phyloP scores from a whole-genome alignment of 1,140 invertebrate genomes.

The Cyphomyrmex costatus region DNA sequence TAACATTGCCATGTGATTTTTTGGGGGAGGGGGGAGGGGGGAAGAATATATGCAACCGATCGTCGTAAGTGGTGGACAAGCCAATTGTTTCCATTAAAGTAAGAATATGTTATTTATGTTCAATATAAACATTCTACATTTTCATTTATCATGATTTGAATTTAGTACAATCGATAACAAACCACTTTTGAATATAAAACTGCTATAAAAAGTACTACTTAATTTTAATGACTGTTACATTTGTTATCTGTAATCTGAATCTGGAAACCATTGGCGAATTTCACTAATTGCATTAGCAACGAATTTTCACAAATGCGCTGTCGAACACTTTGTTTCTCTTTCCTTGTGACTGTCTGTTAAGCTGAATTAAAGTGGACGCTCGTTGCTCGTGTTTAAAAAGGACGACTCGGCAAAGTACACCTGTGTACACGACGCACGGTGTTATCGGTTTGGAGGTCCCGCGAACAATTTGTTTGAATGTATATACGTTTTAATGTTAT shows the following conservation, averaged over 20 bases:
- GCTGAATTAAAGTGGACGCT: constrained; percentile 60
- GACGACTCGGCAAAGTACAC: constrained; percentile 67
- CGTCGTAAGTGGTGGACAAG: constrained; percentile 34
- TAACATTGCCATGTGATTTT: constrained; percentile 81
- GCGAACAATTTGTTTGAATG: background rate
- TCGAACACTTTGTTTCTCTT: constrained; percentile 55
- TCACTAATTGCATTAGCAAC: constrained; percentile 52
- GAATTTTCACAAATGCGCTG: constrained; percentile 58
- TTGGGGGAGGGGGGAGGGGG: constrained; percentile 43
- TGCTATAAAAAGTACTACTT: background rate
- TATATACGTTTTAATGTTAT: background rate
- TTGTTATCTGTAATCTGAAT: constrained; percentile 1
- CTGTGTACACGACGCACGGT: constrained; percentile 71
- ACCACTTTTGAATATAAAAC: background rate
- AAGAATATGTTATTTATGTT: background rate
- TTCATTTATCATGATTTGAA: background rate
- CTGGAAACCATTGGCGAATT: constrained; percentile 32
- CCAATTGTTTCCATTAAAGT: constrained; percentile 13
- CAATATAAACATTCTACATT: background rate
- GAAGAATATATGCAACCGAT: constrained; percentile 42
- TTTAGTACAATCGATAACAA: background rate
- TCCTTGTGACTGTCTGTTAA: constrained; percentile 62
- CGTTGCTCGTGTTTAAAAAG: constrained; percentile 56
- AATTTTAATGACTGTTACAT: background rate
- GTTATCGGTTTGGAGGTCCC: constrained; percentile 40